Evolutionary conservation across 2,888 invertebrate genomes (phyloP).

Genomic region (Arge pagana): DNA sequence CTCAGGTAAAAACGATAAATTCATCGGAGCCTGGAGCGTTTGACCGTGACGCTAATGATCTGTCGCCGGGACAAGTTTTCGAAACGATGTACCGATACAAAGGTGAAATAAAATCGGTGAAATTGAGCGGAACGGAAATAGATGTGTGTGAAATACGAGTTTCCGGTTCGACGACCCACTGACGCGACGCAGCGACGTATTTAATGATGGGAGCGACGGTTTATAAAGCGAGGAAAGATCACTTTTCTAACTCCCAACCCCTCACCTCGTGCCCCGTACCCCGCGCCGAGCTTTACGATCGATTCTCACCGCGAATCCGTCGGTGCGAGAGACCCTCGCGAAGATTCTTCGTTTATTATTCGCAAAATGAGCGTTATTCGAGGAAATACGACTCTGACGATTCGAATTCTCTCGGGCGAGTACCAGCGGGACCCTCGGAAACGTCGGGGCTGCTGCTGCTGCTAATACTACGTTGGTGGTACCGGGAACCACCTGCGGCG

Average conservation of each 20-base stretch:
- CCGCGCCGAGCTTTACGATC: too few relatives aligned
- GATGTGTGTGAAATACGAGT: conserved; percentile 28
- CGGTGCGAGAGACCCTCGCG: too few relatives aligned
- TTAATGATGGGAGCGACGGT: conserved; percentile 47
- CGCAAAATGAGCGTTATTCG: too few relatives aligned
- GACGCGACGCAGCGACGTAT: conserved; percentile 26
- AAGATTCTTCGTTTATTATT: too few relatives aligned
- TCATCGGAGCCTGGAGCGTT: conserved; percentile 42
- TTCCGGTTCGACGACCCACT: conserved; percentile 45
- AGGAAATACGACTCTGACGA: too few relatives aligned
- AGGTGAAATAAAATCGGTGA: conserved; percentile 51
- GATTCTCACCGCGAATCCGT: too few relatives aligned
- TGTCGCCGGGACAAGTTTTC: conserved; percentile 31
- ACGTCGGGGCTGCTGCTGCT: too few relatives aligned
- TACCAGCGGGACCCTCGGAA: too few relatives aligned
- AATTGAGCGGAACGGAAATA: conserved; percentile 53
- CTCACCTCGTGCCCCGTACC: too few relatives aligned
- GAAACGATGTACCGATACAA: conserved; percentile 50
- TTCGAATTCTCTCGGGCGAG: too few relatives aligned
- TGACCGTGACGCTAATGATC: conserved; percentile 54
- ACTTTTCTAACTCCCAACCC: not conserved
- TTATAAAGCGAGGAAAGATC: conserved; percentile 33
- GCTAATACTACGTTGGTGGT: not conserved
- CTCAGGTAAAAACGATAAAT: conserved; percentile 45
- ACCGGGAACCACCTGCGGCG: conserved; percentile 40